Percentiles rank a stretch among this genome's conserved stretches.
phyloP scores from a whole-genome alignment of 1,140 invertebrate genomes.

The Notospermus geniculatus region DNA sequence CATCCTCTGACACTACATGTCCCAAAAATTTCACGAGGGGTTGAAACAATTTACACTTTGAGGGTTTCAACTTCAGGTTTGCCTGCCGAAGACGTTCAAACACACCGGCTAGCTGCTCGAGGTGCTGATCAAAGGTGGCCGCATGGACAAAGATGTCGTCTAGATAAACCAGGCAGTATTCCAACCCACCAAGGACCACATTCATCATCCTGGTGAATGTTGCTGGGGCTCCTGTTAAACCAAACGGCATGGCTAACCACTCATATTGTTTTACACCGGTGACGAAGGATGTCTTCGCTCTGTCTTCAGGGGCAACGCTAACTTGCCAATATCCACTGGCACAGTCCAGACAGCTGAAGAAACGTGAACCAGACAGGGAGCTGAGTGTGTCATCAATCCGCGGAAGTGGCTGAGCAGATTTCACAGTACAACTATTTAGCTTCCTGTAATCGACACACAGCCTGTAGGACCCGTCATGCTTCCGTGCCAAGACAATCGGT shows the following conservation, averaged over 20 bases:
- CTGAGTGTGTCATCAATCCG: no score
- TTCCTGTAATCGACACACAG: not conserved
- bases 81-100: constrained; percentile 26
- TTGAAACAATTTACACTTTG: constrained; percentile 29
- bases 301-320: no score
- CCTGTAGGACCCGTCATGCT: not conserved
- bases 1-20: no score
- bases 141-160: constrained; percentile 17
- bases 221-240: constrained; percentile 17
- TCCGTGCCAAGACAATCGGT: not conserved
- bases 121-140: constrained; percentile 17
- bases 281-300: no score
- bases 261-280: not conserved
- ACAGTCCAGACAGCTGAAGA: no score
- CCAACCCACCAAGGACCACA: constrained; percentile 2
- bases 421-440: no score
- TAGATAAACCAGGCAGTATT: constrained; percentile 15
- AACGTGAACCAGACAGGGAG: no score
- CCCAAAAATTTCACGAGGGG: constrained; percentile 27
- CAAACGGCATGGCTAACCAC: constrained; percentile 19
- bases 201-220: constrained; percentile 18
- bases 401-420: no score
- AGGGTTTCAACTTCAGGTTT: no score
- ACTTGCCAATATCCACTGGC: no score
- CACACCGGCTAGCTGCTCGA: constrained; percentile 18